Evolutionary conservation across 1,140 invertebrate species (phyloP).

Genomic region (Drosophila mojavensis): DNA sequence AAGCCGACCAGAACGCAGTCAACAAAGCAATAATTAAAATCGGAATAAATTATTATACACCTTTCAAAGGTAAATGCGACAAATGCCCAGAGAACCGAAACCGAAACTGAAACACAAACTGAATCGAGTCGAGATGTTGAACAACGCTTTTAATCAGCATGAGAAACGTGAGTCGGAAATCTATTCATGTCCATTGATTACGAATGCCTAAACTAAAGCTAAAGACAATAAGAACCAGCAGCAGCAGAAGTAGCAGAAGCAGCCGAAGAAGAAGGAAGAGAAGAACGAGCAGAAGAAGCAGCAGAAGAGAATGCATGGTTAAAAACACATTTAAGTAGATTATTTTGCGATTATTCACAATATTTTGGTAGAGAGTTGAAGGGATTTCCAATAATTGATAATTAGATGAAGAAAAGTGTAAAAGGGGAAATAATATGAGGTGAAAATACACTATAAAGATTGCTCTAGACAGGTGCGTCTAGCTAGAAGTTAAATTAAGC

Average conservation of each 20-base stretch:
- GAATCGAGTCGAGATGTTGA: conserved; percentile 11
- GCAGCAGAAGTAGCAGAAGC: not conserved
- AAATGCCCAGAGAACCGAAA: conserved; percentile 51
- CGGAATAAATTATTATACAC: conserved; percentile 76
- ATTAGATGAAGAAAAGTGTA: no score
- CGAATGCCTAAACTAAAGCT: not conserved
- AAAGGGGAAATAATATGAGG: no score
- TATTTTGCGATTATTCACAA: not conserved
- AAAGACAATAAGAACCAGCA: not conserved
- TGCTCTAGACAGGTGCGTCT: no score
- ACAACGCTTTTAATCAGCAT: conserved; percentile 31
- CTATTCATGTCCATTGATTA: no score
- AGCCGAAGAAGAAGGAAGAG: not conserved
- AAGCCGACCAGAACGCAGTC: conserved; percentile 31
- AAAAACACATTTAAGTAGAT: not conserved
- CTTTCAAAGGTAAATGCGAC: conserved; percentile 61
- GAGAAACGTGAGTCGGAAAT: conserved; percentile 29
- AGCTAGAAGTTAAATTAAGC: no score
- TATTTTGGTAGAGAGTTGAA: no score
- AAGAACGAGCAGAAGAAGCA: not conserved
- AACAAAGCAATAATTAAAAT: conserved; percentile 71
- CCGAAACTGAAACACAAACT: conserved; percentile 1
- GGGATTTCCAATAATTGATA: no score
- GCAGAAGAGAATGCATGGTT: no score
- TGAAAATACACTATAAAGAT: no score